A percentile compares a stretch with the other conserved stretches of the same genome.
phyloP scores from a whole-genome alignment of 2,797 vertebrate species.

The Microctenopoma lineatum region DNA sequence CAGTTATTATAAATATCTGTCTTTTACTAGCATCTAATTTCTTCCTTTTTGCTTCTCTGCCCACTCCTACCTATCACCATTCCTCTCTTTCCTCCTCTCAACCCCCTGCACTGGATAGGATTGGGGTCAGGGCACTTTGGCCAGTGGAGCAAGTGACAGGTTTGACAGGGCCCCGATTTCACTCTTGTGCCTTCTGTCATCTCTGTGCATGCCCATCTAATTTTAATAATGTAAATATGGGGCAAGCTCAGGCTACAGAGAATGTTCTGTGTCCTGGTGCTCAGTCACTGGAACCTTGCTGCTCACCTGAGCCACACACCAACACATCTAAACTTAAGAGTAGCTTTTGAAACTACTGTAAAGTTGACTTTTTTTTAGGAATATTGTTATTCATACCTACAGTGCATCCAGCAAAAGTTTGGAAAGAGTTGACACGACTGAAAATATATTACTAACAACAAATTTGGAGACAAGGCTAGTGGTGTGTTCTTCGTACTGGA shows the following conservation, averaged over 20 bases:
- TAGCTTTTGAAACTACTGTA: conserved; percentile 15
- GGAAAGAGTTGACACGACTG: not conserved
- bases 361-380: conserved; percentile 9
- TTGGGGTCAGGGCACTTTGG: conserved; percentile 81
- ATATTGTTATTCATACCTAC: conserved; percentile 6
- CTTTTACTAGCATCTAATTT: conserved; percentile 17
- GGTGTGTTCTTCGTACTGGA: not conserved
- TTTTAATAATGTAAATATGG: conserved; percentile 85
- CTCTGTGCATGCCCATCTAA: conserved; percentile 77
- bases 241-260: conserved; percentile 69
- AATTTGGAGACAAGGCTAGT: not conserved
- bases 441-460: not conserved
- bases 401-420: not conserved
- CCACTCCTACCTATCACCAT: conserved; percentile 46
- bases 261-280: conserved; percentile 70
- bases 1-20: conserved; percentile 10
- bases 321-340: conserved; percentile 17
- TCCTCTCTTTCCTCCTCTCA: conserved; percentile 45
- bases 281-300: conserved; percentile 73
- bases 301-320: conserved; percentile 59
- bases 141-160: conserved; percentile 84
- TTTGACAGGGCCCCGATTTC: conserved; percentile 82
- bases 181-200: conserved; percentile 80
- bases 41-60: conserved; percentile 19
- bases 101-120: conserved; percentile 80